A percentile compares a stretch with the other conserved stretches of the same genome.
These are phyloP conservation scores for Alcis repandata DNA, from an alignment of 2,888 invertebrate genomes.

Conservation along the genomic window DNA sequence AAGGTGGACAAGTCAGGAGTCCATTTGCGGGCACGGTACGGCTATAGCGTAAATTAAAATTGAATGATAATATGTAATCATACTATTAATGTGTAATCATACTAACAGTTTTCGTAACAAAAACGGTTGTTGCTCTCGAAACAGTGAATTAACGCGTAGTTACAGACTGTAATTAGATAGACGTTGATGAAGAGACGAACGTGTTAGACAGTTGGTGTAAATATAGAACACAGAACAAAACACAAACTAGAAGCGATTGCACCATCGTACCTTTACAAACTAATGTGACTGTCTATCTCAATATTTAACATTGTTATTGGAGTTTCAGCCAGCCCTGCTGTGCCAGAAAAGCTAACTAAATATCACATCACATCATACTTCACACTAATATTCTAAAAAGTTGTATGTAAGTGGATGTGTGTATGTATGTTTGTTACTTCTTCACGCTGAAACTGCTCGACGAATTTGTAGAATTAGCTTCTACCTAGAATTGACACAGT, in stretches of 20 bases:
- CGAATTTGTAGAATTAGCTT: too few species aligned
- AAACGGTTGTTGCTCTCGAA: conserved; percentile 13
- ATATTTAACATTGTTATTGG: conserved; percentile 19
- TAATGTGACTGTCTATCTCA: conserved; percentile 12
- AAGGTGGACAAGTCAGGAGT: conserved; percentile 92
- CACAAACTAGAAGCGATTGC: conserved; percentile 9
- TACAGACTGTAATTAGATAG: conserved; percentile 25
- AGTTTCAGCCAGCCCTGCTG: neutral
- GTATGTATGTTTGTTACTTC: too few species aligned
- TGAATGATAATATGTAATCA: neutral
- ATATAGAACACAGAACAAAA: conserved; percentile 26
- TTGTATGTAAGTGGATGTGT: too few species aligned
- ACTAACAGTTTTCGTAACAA: conserved; percentile 12
- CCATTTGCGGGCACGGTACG: conserved; percentile 95
- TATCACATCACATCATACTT: too few species aligned
- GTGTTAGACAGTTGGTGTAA: conserved; percentile 15
- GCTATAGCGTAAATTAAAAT: conserved; percentile 43
- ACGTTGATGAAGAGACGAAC: conserved; percentile 25
- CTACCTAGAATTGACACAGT: too few species aligned
- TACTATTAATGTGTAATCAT: neutral
- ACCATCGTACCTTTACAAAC: conserved; percentile 14
- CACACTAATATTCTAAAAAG: too few species aligned
- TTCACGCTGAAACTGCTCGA: too few species aligned
- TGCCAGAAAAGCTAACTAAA: conserved; percentile 7
- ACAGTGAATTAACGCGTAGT: conserved; percentile 23